phyloP scores from a whole-genome alignment of 2,797 vertebrate genomes.

The Nyctalus aviator region DNA sequence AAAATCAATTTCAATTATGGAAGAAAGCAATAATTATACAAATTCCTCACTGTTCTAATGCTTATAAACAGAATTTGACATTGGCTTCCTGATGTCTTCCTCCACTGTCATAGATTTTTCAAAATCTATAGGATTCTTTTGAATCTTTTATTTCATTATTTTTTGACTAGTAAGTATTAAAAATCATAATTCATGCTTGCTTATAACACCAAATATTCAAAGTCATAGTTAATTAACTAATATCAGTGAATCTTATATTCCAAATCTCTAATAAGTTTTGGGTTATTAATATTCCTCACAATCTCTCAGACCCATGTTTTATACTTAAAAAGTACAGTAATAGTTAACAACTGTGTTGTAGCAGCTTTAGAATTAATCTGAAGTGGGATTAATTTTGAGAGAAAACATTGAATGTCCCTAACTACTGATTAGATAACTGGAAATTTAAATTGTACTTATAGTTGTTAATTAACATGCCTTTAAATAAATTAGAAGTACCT shows the following conservation, averaged over 20 bases:
- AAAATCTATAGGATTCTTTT: not conserved
- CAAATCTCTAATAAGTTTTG: not conserved
- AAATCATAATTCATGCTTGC: not conserved
- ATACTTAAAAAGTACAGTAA: conserved; percentile 1
- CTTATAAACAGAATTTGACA: conserved; percentile 35
- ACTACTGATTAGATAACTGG: not conserved
- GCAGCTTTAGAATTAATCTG: not conserved
- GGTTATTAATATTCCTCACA: conserved; percentile 4
- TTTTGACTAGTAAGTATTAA: not conserved
- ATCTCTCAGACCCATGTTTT: not conserved
- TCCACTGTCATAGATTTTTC: not conserved
- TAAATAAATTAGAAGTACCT: not conserved
- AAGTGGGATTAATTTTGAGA: conserved; percentile 24
- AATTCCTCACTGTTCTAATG: not conserved
- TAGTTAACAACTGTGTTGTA: not conserved
- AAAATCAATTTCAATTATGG: not conserved
- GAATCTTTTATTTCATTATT: not conserved
- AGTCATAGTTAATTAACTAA: not conserved
- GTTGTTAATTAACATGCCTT: not conserved
- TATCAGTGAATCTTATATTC: not conserved
- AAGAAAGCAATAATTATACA: not conserved
- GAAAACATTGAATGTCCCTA: not conserved
- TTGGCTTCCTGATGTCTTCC: not conserved
- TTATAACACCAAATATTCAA: conserved; percentile 1
- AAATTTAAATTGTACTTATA: conserved; percentile 33